These are phyloP conservation scores for Gymnocephalus cernua DNA, from an alignment of 2,113 vertebrate genomes.

Conservation along the genomic window DNA sequence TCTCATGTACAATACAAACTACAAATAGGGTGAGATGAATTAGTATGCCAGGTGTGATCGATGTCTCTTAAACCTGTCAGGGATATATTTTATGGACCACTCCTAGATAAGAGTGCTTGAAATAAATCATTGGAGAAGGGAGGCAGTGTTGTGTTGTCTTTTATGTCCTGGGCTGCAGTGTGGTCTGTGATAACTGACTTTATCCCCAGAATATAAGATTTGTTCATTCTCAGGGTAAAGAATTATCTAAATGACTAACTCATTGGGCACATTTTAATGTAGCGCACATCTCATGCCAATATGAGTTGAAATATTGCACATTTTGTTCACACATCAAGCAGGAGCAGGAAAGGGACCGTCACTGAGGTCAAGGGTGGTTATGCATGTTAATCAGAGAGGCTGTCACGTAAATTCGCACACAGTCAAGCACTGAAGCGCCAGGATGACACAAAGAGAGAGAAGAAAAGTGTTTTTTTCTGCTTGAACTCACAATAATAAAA, in stretches of 20 bases:
- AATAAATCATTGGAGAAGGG: slow-evolving; percentile 41
- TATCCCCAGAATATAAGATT: neutral
- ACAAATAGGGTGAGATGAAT: slow-evolving; percentile 34
- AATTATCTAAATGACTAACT: neutral
- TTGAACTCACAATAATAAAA: neutral
- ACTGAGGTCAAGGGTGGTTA: slow-evolving; percentile 26
- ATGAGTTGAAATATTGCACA: neutral
- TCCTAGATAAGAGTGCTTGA: neutral
- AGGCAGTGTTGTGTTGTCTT: slow-evolving; percentile 10
- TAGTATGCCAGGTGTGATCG: slow-evolving; percentile 38
- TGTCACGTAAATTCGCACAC: neutral
- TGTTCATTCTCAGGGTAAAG: neutral
- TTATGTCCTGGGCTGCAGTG: slow-evolving; percentile 12
- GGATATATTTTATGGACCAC: slow-evolving; percentile 35
- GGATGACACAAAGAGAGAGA: neutral
- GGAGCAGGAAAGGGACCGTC: neutral
- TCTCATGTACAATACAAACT: slow-evolving; percentile 11
- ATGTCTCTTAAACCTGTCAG: slow-evolving; percentile 39
- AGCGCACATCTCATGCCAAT: neutral
- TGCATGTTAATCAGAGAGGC: slow-evolving; percentile 25
- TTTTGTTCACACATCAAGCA: slow-evolving; percentile 18
- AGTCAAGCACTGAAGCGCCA: neutral
- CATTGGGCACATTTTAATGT: neutral
- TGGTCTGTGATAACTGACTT: slow-evolving; percentile 1
- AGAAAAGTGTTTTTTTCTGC: neutral